A percentile compares a stretch with the other conserved stretches of the same genome.
Conservation (phyloP, 2,888 invertebrate genomes). For the Caenorhabditis drosophilae region DNA sequence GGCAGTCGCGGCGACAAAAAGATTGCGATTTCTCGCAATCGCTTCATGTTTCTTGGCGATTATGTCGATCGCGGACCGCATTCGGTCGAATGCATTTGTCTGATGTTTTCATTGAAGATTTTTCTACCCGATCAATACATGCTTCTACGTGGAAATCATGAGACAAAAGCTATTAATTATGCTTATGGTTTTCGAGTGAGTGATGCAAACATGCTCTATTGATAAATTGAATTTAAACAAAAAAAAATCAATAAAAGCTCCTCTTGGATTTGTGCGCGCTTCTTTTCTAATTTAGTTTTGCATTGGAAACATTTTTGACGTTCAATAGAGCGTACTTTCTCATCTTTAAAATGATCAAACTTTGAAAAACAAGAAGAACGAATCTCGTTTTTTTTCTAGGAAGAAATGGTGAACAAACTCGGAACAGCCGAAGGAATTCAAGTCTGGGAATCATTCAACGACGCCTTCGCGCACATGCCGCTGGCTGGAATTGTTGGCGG, state of each 20-base stretch:
- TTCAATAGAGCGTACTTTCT: neutral
- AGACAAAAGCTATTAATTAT: constrained; percentile 37
- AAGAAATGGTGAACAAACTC: neutral
- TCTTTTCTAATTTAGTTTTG: neutral
- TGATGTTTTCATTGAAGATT: constrained; percentile 32
- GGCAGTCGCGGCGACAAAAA: neutral
- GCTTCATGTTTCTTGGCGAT: constrained; percentile 39
- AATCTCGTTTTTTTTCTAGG: constrained; percentile 1
- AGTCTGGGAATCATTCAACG: constrained; percentile 29
- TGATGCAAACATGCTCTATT: too few species aligned
- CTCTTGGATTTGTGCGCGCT: too few species aligned
- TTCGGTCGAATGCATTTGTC: constrained; percentile 35
- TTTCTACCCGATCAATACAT: constrained; percentile 17
- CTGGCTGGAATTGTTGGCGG: constrained; percentile 28
- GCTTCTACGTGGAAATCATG: constrained; percentile 45
- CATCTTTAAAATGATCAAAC: neutral
- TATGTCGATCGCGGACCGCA: constrained; percentile 36
- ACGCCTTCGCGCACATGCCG: constrained; percentile 37
- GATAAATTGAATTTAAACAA: too few species aligned
- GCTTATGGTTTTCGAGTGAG: constrained; percentile 38
- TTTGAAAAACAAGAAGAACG: neutral
- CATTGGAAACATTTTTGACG: neutral
- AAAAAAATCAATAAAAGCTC: too few species aligned
- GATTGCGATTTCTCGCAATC: constrained; percentile 1
- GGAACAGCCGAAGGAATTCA: constrained; percentile 4